Conservation (phyloP, 1,140 invertebrate genomes). For the Pararge aegeria region DNA sequence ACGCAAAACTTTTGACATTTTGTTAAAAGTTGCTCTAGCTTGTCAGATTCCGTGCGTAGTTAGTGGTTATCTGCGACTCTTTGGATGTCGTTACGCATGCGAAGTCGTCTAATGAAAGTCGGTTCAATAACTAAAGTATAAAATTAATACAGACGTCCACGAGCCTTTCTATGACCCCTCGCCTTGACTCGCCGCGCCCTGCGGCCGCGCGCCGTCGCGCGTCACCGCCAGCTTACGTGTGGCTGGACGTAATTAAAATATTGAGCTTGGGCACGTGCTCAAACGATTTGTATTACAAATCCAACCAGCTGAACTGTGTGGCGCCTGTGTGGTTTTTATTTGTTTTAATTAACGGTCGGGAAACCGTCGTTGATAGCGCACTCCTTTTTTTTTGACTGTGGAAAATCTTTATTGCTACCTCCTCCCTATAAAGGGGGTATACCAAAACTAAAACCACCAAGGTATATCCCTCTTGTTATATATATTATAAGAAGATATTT, state of each 20-base stretch:
- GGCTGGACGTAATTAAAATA: constrained; percentile 9
- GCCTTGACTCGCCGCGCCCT: constrained; percentile 71
- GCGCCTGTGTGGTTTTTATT: too few species aligned
- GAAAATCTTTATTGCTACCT: too few species aligned
- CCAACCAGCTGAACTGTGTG: constrained; percentile 27
- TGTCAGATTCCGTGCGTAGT: too few species aligned
- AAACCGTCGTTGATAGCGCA: too few species aligned
- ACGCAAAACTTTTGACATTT: too few species aligned
- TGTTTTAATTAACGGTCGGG: too few species aligned
- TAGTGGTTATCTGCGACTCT: background rate
- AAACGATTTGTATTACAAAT: constrained; percentile 46
- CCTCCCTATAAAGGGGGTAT: too few species aligned
- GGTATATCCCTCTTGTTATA: too few species aligned
- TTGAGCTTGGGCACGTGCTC: constrained; percentile 17
- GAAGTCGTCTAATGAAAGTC: background rate
- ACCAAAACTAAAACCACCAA: too few species aligned
- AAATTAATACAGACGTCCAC: constrained; percentile 43
- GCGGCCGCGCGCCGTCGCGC: constrained; percentile 43
- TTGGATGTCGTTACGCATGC: background rate
- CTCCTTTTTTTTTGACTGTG: too few species aligned
- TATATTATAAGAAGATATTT: too few species aligned
- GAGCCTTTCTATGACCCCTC: constrained; percentile 66
- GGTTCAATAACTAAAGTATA: constrained; percentile 34
- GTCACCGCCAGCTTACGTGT: constrained; percentile 16
- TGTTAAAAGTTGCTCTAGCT: too few species aligned